Base-by-base conservation (phyloP, 2,113 vertebrate species). In the Phylloscopus whistleri region DNA sequence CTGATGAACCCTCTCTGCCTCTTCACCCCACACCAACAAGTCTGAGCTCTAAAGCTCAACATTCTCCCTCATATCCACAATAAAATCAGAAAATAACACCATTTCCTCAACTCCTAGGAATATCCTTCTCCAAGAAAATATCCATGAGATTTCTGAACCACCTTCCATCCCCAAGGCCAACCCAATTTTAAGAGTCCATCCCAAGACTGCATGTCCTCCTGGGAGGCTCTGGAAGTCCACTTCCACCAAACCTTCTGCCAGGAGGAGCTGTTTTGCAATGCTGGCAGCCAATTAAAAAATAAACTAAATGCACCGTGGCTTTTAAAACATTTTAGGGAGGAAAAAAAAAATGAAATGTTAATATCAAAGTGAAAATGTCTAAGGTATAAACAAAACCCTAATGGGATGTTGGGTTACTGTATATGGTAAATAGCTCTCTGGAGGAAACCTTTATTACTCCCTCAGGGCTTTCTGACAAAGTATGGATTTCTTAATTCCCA, bases 401-500 rank as follows among this genome's bases (percentile, higher is more conserved):
- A 96, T 93, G 86, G 89, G 86, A 91, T 94, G 87, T 94, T 90
- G 94, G 93, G 92, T 92, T 97, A 93, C 97, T 90, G 93, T 84
- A 96, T 62, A 96, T 94, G 96, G 97, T 96, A 98, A 98, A 96
- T 70, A 97, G 97, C 91, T 97, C 95, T 97, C 97, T 88, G 70
- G 95, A 98, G 96, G 94, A 97, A 97, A 97, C 94, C 96, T 97
- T 97, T 97, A 97, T 97, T 97, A 87, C 72, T 96, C 97, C 97
- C 98, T 96, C 90, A 93, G 96, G 97, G 97, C 97, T 97, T 97
- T 97, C 96, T 95, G 87, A 95, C 73, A 85, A 95, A 97, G 76
- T 97, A 97, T 97, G 96, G 97, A 97, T 98, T 98, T 97, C 97
- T 97, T 97, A 98, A 98, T 98, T 98, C 98, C 97, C 95, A 90